These are phyloP conservation scores for Misgurnus mizolepis DNA, from an alignment of 2,113 vertebrate species.

Conservation along the genomic window DNA sequence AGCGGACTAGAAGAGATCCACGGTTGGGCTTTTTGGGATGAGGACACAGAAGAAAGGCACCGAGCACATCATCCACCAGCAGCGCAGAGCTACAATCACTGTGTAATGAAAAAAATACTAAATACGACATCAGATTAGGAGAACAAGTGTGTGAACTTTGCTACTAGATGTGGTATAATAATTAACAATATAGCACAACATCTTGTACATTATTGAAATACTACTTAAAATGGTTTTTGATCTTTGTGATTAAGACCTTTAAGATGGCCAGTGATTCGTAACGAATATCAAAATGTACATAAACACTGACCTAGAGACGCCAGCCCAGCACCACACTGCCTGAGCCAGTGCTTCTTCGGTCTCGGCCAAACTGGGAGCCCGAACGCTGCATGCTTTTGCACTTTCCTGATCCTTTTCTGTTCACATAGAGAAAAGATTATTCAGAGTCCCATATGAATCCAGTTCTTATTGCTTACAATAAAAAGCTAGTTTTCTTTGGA, in stretches of 20 bases:
- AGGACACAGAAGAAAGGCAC: constrained; percentile 84
- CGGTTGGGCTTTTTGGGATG: constrained; percentile 72
- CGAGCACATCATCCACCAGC: constrained; percentile 81
- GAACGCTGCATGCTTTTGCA: constrained; percentile 20
- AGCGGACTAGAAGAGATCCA: constrained; percentile 82
- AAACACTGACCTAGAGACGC: constrained; percentile 80
- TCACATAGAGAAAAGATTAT: constrained; percentile 25
- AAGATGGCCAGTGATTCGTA: background rate
- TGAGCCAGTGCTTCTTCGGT: constrained; percentile 83
- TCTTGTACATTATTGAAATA: too few species aligned
- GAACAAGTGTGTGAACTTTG: too few species aligned
- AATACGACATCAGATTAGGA: background rate
- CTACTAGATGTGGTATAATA: too few species aligned
- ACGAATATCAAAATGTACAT: rapidly evolving
- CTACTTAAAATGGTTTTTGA: too few species aligned
- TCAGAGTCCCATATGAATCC: background rate
- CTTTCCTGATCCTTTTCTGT: constrained; percentile 65
- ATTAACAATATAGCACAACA: too few species aligned
- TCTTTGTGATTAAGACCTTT: background rate
- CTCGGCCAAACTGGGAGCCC: constrained; percentile 76
- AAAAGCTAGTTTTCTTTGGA: constrained; percentile 19
- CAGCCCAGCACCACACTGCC: constrained; percentile 87
- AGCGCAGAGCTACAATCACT: constrained; percentile 81
- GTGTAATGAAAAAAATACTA: constrained; percentile 57
- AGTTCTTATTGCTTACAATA: background rate